Base-by-base conservation (phyloP, 2,797 vertebrate genomes). In the Microchirus variegatus region DNA sequence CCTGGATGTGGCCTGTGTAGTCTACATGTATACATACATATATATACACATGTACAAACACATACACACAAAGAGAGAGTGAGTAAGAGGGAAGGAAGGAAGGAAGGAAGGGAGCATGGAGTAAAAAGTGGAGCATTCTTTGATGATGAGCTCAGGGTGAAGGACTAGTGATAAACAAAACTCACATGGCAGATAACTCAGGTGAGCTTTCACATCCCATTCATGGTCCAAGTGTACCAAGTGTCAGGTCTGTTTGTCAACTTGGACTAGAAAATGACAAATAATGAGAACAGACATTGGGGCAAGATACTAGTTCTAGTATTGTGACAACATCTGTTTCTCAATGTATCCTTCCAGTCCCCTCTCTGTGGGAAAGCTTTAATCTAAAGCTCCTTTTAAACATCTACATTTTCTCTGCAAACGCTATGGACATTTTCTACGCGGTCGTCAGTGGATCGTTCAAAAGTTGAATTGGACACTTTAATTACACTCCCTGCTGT, bases 1-100 rank as follows among this genome's bases (percentile, higher is more conserved):
- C 57, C 80, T 86, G 77, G 80, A 87, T 79, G 65, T 77, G 80
- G 79, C 81, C 81, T 79, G 61, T 71, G 73, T 61, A 61, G 68
- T 45, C 37, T 26, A 44, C 15, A 31, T 31, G 41, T 37, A 42
- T 19, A 26, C 18, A 37, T 54, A 37, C 12, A 16, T 38, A 63
- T 18, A 41, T 18, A 56, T 41, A 42, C 17, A 26, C 18, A 37
- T 54, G 26, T 18, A 50, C 51, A 48, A 44, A 46, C 58, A 53
- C 38, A 48, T 41, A 38, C 19, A 37, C n/a, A 22, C 2, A 10
- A 10, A 52, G 11, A 37, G 50, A 37, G 16, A 17, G n/a, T 8
- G 49, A 5, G 14, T 8, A 43, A 46, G 17, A 53, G 8, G 14
- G 40, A 47, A 38, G 15, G 38, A 14, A 42, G 1, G n/a, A 16